Conservation (phyloP, 2,888 invertebrate species). For the Eristalis arbustorum region DNA sequence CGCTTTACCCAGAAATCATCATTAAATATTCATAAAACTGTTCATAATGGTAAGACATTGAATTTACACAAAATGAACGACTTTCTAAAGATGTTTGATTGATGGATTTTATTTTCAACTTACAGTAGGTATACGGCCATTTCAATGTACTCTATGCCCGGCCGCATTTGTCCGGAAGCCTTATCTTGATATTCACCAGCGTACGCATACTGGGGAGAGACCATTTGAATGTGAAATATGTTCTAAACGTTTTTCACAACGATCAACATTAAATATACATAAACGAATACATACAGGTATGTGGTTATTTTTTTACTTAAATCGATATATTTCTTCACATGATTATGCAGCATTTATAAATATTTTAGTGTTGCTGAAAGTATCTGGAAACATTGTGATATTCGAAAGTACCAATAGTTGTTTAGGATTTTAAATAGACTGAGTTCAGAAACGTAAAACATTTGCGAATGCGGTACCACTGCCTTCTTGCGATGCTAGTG, state of each 20-base stretch:
- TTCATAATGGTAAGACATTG: conserved; percentile 72
- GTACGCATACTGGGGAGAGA: conserved; percentile 76
- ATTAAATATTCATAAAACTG: conserved; percentile 84
- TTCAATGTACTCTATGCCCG: conserved; percentile 82
- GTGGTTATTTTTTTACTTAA: neutral
- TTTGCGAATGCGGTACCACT: no score
- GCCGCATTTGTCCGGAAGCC: conserved; percentile 84
- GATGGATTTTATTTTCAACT: conserved; percentile 9
- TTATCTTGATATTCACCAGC: conserved; percentile 85
- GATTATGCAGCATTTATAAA: no score
- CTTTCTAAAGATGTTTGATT: neutral
- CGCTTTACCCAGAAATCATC: conserved; percentile 91
- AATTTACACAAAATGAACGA: neutral
- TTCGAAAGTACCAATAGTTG: no score
- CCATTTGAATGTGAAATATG: conserved; percentile 74
- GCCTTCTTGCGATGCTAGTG: no score
- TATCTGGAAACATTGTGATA: no score
- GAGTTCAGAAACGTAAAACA: no score
- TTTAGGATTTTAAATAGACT: no score
- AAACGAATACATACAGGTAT: conserved; percentile 88
- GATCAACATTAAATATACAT: conserved; percentile 90
- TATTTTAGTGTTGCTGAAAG: no score
- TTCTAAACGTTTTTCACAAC: conserved; percentile 89
- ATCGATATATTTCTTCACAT: neutral
- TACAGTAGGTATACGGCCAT: conserved; percentile 78